Evolutionary conservation across 1,140 invertebrate species (phyloP), one percentile per base, ranked within the genome.

Genomic region (Brevipalpus yothersi): DNA sequence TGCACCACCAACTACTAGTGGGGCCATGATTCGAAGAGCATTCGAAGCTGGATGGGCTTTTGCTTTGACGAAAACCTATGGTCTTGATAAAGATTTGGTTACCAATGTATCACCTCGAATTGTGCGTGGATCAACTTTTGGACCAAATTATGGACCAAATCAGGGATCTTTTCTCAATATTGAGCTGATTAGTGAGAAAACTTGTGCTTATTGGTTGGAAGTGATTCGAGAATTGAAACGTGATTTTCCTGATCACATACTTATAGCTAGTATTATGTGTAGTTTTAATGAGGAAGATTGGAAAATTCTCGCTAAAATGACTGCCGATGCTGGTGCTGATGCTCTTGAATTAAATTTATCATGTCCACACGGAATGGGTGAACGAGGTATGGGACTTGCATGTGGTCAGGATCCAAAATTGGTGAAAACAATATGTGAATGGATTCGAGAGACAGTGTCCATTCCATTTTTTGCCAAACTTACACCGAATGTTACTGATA

Each of bases 381-480:
- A 94, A 75, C 78, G 85, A 58, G 91, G 91, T 56, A 96, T 98
- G 93, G 93, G 93, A 0, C 69, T 98, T 39, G 93, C 92, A 41
- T 97, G 92, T 74, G 94, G 93, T 62, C 90, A 94, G 77, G 84
- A 86, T 69, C 68, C 66, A 54, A 53, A 79, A 75, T 81, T 93
- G 53, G 92, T 98, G 0, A 76, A 80, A 60, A 80, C 86, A 61
- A 97, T 98, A 68, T 86, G 89, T 7, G 72, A 75, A 58, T 98
- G 92, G 92, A 86, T 97, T 4, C 75, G 80, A 61, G 75, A 73
- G 41, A 80, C 82, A 0, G 80, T 90, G 2, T 85, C 83, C 66
- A 90, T 98, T 65, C 94, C 94, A n/a, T 85, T 97, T 72, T 97
- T 98, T 73, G 80, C 93, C 3, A 98, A 98, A 74, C 69, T 98